Base-by-base conservation (phyloP, 2,113 vertebrate genomes). In the Trichomycterus rosablanca region DNA sequence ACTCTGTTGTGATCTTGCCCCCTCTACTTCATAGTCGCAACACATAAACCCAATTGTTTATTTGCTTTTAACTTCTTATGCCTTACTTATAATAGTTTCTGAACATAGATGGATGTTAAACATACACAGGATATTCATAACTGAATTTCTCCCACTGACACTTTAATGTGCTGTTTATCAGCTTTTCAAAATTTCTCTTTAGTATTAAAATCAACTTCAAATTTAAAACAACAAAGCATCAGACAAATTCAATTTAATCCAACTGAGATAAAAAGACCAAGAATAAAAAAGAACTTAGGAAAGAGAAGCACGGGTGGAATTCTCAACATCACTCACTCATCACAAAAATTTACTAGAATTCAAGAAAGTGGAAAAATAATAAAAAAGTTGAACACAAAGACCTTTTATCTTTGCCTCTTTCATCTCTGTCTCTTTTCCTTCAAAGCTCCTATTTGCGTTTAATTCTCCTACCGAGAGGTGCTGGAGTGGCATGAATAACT, bases 381-480 rank as follows among this genome's bases (percentile, higher is more conserved):
- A 50, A 71, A 42, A 64, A 44, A 32, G 42, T n/a, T 37, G 52
- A 54, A 64, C 39, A 37, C 48, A 55, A 64, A 64, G 40, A 56
- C 19, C 42, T 35, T 35, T 56, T 19, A 50, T 67, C 77, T 76
- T 79, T 80, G 52, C 72, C 75, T 66, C 53, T 62, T 18, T n/a
- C 49, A 44, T 62, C 54, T 51, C 28, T 57, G 10, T 30, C 51
- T 37, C 58, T 64, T 39, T 37, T 62, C 37, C 24, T 46, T 62
- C 45, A 58, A 60, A 69, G 37, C 42, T 20, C 52, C 52, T 24
- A 39, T 66, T 61, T 61, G 69, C 62, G 62, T 66, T 62, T 30
- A 40, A 72, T 71, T 76, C 44, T 42, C 19, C 16, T 28, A 35
- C n/a, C 20, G 34, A 48, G 57, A 71, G 35, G 40, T 65, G 49